Conservation (phyloP, 1,140 invertebrate genomes). For the Euwallacea similis region DNA sequence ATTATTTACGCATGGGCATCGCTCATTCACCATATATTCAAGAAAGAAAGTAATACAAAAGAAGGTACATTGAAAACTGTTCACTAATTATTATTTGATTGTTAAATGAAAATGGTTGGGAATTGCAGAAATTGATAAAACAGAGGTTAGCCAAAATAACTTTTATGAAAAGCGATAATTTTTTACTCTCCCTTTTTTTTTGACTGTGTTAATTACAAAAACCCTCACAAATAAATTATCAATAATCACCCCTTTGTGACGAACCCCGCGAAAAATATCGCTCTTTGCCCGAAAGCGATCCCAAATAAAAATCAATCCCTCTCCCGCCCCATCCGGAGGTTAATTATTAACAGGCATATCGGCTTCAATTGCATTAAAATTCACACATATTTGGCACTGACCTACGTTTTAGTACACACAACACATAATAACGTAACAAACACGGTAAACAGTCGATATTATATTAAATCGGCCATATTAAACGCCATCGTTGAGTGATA, state of each 20-base stretch:
- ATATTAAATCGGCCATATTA: constrained; percentile 25
- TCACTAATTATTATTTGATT: background rate
- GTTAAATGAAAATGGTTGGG: background rate
- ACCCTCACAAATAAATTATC: no score
- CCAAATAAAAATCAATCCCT: constrained; percentile 16
- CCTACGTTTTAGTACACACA: constrained; percentile 39
- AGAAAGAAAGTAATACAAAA: background rate
- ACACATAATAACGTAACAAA: background rate
- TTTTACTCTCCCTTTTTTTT: no score
- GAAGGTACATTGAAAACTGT: background rate
- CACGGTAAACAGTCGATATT: constrained; percentile 30
- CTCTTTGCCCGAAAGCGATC: background rate
- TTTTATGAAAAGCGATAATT: no score
- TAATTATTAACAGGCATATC: constrained; percentile 42
- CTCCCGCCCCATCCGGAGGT: background rate
- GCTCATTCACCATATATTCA: constrained; percentile 1
- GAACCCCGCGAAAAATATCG: no score
- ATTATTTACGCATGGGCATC: background rate
- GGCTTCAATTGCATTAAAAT: constrained; percentile 52
- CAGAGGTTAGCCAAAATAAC: background rate
- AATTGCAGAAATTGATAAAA: background rate
- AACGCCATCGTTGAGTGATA: constrained; percentile 20
- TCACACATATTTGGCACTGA: constrained; percentile 52
- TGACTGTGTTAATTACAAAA: no score
- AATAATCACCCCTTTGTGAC: no score